These are phyloP conservation scores for Zosterops borbonicus DNA, from an alignment of 2,113 vertebrate genomes.

Conservation along the genomic window DNA sequence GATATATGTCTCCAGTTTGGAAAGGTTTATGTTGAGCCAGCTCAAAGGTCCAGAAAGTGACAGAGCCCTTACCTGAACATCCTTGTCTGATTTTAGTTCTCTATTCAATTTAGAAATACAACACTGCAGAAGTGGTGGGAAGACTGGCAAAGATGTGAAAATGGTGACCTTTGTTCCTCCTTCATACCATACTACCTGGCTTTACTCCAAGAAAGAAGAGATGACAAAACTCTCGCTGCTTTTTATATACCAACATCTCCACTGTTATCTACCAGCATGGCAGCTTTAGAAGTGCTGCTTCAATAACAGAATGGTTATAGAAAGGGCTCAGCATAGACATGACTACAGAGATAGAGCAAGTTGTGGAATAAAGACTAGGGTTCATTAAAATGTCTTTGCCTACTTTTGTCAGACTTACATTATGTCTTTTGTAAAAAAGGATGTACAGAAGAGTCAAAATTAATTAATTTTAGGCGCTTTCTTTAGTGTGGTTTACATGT, in stretches of 20 bases:
- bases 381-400: not conserved
- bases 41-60: not conserved
- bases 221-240: not conserved
- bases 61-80: not conserved
- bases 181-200: not conserved
- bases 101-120: not conserved
- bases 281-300: not conserved
- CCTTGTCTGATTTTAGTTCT: not conserved
- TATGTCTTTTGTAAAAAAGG: not conserved
- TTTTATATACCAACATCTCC: not conserved
- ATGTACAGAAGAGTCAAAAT: not conserved
- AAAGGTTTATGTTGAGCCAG: not conserved
- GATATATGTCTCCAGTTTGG: not conserved
- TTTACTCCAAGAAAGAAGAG: not conserved
- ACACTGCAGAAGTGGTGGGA: not conserved
- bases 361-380: not conserved
- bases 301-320: not conserved
- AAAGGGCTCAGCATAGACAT: not conserved
- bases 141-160: not conserved
- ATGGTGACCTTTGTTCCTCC: not conserved
- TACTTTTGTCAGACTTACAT: not conserved
- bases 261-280: not conserved
- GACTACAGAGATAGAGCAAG: not conserved
- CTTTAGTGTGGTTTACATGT: not conserved
- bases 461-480: not conserved